Conservation (phyloP, 2,113 vertebrate genomes). For the Anas platyrhynchos region DNA sequence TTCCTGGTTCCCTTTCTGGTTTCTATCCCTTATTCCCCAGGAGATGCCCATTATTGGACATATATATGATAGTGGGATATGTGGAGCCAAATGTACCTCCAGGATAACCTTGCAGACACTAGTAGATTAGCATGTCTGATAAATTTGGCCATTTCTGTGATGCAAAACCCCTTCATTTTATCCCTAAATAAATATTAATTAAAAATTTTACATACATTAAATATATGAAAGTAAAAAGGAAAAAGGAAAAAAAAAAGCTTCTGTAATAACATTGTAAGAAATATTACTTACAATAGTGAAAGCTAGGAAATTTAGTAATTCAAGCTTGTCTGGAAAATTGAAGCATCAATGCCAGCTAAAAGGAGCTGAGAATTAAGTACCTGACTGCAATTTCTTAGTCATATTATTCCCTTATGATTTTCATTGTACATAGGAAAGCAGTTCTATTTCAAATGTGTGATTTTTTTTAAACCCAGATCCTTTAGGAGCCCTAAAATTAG, state of each 20-base stretch:
- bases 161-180: conserved; percentile 39
- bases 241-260: background rate
- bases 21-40: background rate
- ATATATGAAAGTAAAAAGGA: background rate
- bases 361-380: conserved; percentile 58
- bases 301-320: conserved; percentile 53
- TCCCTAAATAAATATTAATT: conserved; percentile 64
- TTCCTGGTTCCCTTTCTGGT: background rate
- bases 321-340: conserved; percentile 53
- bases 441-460: background rate
- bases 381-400: conserved; percentile 55
- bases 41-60: background rate
- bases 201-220: conserved; percentile 37
- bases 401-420: conserved; percentile 38
- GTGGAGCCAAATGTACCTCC: background rate
- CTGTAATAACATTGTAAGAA: background rate
- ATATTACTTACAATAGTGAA: background rate
- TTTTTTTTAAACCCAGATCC: conserved; percentile 22
- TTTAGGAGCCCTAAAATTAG: background rate
- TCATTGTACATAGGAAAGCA: conserved; percentile 31
- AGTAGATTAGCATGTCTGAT: conserved; percentile 11
- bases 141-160: conserved; percentile 36
- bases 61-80: background rate
- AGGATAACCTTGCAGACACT: conserved; percentile 27
- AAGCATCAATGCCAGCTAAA: conserved; percentile 43